Evolutionary conservation across 2,113 vertebrate species (phyloP).

Genomic region (Nycticorax nycticorax): DNA sequence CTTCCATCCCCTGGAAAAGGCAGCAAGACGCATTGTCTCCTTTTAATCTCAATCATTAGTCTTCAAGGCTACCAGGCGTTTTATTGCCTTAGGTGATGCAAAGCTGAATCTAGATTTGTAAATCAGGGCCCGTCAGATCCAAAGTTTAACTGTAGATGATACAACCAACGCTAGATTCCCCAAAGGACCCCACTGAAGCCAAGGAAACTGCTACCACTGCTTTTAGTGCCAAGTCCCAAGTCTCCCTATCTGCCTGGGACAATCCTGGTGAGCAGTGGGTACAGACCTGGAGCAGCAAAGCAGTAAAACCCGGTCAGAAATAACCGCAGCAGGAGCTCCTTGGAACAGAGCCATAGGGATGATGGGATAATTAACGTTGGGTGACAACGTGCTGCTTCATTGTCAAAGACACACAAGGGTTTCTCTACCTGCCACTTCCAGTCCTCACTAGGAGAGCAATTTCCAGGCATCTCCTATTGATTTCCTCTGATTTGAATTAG

Average conservation of each 20-base stretch:
- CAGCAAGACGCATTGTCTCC: conserved; percentile 31
- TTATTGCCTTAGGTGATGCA: conserved; percentile 57
- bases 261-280: background rate
- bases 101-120: conserved; percentile 42
- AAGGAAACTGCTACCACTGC: background rate
- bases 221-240: background rate
- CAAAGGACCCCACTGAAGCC: background rate
- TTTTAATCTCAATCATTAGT: conserved; percentile 63
- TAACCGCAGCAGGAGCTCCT: background rate
- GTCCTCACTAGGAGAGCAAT: background rate
- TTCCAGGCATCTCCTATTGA: background rate
- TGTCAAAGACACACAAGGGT: background rate
- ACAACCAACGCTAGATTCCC: background rate
- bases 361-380: background rate
- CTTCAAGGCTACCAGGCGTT: conserved; percentile 28
- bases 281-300: background rate
- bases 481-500: background rate
- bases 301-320: background rate
- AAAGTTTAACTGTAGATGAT: background rate
- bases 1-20: conserved; percentile 60
- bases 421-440: background rate
- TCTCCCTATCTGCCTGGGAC: background rate
- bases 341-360: background rate
- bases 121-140: background rate
- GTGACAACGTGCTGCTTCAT: background rate